These are phyloP conservation scores for Pantherophis guttatus DNA, from an alignment of 2,113 vertebrate species.

Conservation along the genomic window DNA sequence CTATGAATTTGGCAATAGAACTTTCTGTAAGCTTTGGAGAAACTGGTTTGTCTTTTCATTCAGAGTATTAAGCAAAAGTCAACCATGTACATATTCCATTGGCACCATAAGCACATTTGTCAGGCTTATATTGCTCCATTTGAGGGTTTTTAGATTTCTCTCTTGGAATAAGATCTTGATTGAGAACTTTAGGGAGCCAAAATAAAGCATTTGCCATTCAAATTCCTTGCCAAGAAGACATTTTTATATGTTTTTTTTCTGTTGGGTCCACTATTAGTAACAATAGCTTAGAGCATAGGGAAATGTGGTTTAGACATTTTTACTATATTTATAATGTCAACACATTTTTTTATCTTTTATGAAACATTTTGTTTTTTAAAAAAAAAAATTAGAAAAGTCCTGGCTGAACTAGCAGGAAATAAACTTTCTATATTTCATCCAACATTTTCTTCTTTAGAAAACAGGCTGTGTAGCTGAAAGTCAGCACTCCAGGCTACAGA, in stretches of 20 bases:
- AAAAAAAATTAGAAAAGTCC: not conserved
- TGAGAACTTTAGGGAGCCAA: not conserved
- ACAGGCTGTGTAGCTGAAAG: not conserved
- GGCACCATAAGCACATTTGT: not conserved
- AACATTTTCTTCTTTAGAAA: not conserved
- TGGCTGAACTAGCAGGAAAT: not conserved
- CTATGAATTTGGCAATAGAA: not conserved
- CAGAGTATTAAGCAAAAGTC: not conserved
- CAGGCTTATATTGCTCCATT: not conserved
- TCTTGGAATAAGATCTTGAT: not conserved
- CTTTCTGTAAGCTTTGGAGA: not conserved
- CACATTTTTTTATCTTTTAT: not conserved
- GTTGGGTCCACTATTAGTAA: not conserved
- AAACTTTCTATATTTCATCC: not conserved
- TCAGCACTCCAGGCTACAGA: slow-evolving; percentile 62
- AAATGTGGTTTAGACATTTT: not conserved
- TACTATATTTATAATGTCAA: not conserved
- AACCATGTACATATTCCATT: not conserved
- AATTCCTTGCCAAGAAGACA: not conserved
- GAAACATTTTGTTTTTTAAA: not conserved
- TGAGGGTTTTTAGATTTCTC: not conserved
- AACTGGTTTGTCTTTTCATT: not conserved
- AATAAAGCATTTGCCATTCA: not conserved
- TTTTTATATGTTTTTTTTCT: not conserved
- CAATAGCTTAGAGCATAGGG: not conserved